phyloP scores from a whole-genome alignment of 2,797 vertebrate species.

The Eurystomus glaucurus region DNA sequence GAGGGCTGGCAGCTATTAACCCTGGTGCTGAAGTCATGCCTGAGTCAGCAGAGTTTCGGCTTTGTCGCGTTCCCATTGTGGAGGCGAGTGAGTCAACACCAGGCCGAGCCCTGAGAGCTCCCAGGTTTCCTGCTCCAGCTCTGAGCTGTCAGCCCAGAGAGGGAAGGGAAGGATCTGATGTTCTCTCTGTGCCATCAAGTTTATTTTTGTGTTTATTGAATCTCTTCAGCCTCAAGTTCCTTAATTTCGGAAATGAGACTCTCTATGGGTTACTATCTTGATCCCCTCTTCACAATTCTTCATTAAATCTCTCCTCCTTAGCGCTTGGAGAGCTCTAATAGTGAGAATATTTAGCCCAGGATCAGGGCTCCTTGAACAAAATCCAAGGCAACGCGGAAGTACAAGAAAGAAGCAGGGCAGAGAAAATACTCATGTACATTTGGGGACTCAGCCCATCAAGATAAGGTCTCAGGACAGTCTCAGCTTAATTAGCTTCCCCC shows the following conservation, averaged over 20 bases:
- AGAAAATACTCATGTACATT: not conserved
- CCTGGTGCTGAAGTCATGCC: conserved; percentile 55
- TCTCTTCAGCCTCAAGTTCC: conserved; percentile 19
- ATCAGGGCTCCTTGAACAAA: conserved; percentile 2
- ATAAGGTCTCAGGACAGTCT: conserved; percentile 50
- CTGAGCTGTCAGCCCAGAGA: conserved; percentile 3
- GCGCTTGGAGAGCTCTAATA: conserved; percentile 40
- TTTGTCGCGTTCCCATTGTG: conserved; percentile 56
- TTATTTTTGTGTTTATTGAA: conserved; percentile 28
- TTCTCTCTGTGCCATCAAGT: not conserved
- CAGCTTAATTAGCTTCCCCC: conserved; percentile 27
- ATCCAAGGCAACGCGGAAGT: not conserved
- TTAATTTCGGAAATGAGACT: conserved; percentile 34
- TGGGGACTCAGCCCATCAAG: conserved; percentile 43
- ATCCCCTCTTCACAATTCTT: conserved; percentile 51
- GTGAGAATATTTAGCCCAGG: not conserved
- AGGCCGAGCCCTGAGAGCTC: conserved; percentile 21
- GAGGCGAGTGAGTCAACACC: conserved; percentile 70
- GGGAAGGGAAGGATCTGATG: not conserved
- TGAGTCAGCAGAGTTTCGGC: conserved; percentile 82
- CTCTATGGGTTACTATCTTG: conserved; percentile 35
- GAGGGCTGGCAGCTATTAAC: conserved; percentile 7
- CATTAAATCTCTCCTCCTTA: conserved; percentile 31
- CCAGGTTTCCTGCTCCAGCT: not conserved
- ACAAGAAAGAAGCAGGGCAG: not conserved